phyloP scores from a whole-genome alignment of 1,140 invertebrate species.

The Drosophila yakuba region DNA sequence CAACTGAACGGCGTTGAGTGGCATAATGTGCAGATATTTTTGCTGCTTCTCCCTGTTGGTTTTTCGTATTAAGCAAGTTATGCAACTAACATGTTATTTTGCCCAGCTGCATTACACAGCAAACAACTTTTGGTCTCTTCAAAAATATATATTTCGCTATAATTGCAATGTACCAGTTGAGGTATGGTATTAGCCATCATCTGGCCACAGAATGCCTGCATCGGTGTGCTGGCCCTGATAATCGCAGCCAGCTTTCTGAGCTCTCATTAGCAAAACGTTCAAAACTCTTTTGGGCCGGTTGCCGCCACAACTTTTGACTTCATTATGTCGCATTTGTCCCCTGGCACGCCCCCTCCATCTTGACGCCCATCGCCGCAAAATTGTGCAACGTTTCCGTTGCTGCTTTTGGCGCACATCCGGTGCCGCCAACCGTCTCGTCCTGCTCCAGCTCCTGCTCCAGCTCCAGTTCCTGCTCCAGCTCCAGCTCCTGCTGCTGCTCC shows the following conservation, averaged over 20 bases:
- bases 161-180: conserved; percentile 3
- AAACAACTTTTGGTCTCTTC: neutral
- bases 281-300: conserved; percentile 64
- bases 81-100: conserved; percentile 43
- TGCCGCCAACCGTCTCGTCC: conserved; percentile 56
- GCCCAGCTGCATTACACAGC: conserved; percentile 1
- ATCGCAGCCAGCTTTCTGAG: conserved; percentile 70
- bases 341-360: conserved; percentile 23
- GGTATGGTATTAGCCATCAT: conserved; percentile 30
- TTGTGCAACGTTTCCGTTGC: conserved; percentile 80
- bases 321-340: conserved; percentile 71
- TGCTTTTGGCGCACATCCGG: conserved; percentile 79
- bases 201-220: neutral
- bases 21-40: conserved; percentile 56
- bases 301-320: conserved; percentile 74
- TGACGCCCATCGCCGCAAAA: conserved; percentile 73
- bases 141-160: conserved; percentile 3
- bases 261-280: conserved; percentile 81
- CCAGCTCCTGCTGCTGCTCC: conserved; percentile 12
- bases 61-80: conserved; percentile 39
- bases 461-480: conserved; percentile 23
- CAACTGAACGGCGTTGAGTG: conserved; percentile 40
- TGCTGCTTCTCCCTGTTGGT: conserved; percentile 26
- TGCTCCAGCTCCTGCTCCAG: conserved; percentile 15
- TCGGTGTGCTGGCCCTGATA: conserved; percentile 46